Base-by-base conservation (phyloP, 2,888 invertebrate species). In the Diachrysia chrysitis region DNA sequence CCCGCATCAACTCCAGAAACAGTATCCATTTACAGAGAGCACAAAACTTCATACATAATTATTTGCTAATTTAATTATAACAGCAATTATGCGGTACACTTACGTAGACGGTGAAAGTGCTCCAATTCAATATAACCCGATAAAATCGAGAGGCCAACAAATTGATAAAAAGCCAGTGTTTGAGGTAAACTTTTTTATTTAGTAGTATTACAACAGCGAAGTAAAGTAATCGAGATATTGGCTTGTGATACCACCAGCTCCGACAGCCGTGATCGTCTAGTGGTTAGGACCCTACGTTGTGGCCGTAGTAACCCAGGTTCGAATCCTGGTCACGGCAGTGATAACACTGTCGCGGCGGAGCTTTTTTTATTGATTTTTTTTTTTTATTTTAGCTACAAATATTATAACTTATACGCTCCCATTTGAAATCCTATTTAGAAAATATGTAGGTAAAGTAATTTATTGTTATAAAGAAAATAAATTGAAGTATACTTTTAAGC, bases 241-340 rank as follows among this genome's bases (percentile, higher is more conserved):
- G 21, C 48, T 51, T 51, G 21, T 21, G 21, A 10, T 21, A 21
- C 21, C 80, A 88, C 74, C 82, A 85, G 89, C 91, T 91, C 88
- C 90, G 87, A 66, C 79, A 95, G 96, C 96, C 96, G 96, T 96
- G 96, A 96, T 96, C 96, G 96, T 96, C 96, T 96, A 96, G 96
- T 96, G 96, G 96, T 96, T 96, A 96, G 96, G 96, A 96, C 96
- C 95, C 96, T 96, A 96, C 96, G 96, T 97, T 97, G 97, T 97
- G 96, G 96, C 96, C 96, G 96, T 96, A 96, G 96, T 96, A 96
- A 96, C 96, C 96, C 96, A 96, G 96, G 96, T 96, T 96, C 96
- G 96, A 96, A 96, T 96, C 96, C 96, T 91, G 91, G 92, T 92
- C 92, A 92, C 90, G 90, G 90, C 89, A 89, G 87, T 88, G 85